A percentile compares a stretch with the other conserved stretches of the same genome.
These are phyloP conservation scores for Heloderma charlesbogerti DNA, from an alignment of 2,113 vertebrate species.

Conservation along the genomic window DNA sequence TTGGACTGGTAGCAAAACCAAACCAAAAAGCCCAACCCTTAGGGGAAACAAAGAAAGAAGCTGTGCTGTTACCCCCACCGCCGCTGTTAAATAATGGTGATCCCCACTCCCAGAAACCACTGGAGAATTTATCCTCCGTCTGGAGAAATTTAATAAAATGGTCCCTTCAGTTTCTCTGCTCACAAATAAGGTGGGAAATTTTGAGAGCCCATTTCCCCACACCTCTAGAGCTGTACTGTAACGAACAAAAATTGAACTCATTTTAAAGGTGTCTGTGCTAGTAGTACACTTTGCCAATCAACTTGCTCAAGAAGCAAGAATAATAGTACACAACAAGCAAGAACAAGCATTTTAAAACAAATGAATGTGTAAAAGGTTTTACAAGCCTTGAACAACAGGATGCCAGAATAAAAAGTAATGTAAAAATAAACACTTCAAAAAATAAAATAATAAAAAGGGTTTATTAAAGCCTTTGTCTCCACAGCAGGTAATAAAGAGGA, in stretches of 20 bases:
- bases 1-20: not conserved
- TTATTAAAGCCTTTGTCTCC: conserved; percentile 71
- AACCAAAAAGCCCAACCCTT: too few relatives aligned
- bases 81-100: too few relatives aligned
- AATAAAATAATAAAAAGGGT: conserved; percentile 35
- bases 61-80: too few relatives aligned
- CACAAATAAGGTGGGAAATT: not conserved
- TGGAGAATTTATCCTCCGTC: too few relatives aligned
- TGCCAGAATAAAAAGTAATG: conserved; percentile 41
- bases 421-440: conserved; percentile 69
- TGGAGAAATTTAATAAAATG: too few relatives aligned
- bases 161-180: not conserved
- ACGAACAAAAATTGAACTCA: not conserved
- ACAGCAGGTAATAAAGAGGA: conserved; percentile 69
- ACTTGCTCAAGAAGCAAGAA: conserved; percentile 16
- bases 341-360: conserved; percentile 64
- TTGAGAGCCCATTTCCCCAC: not conserved
- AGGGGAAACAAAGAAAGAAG: not conserved
- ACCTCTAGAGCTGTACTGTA: too few relatives aligned
- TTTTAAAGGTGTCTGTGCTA: not conserved
- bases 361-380: conserved; percentile 66
- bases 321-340: conserved; percentile 43
- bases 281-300: conserved; percentile 9
- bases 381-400: conserved; percentile 64
- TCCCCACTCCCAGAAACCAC: too few relatives aligned